Base-by-base conservation (phyloP, 2,888 invertebrate genomes). In the Slavum lentiscoides region DNA sequence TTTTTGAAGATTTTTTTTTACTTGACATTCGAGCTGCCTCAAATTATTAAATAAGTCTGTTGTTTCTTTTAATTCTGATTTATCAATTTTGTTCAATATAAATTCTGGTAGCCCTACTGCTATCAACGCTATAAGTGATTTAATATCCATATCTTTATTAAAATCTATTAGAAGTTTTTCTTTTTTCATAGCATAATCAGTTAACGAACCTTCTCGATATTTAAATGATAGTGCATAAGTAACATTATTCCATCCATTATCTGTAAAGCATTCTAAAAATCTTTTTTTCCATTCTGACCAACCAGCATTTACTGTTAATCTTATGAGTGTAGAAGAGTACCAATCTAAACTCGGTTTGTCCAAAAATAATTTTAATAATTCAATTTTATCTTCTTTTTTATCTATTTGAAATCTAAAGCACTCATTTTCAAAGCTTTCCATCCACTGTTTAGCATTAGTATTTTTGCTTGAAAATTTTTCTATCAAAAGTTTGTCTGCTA, bases 141-240 rank as follows among this genome's bases (percentile, higher is more conserved):
- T 72, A 59, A 59, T 43, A 59, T 72, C 59, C 59, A 72, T 72
- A 72, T 59, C 59, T 72, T 72, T 72, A 72, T 72, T 72, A 72
- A 72, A 72, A 49, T 73, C 43, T 73, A 73, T 43, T 61, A 73
- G 43, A 61, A 73, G 73, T 61, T 37, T 58, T 39, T 70, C 70
- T 58, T 69, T 69, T 69, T 69, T 69, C 30, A 69, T 30, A 69
- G 64, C 64, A 64, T 64, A 64, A 64, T 64, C 64, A 7, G 37
- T 37, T 7, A 64, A 55, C 7, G 55, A 55, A 30, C 55, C 69
- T 68, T 68, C 49, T n/a, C n/a, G n/a, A 53, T 49, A 68, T 49
- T 49, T 49, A 49, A 68, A 68, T 21, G 68, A 49, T 23, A 68
- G 49, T 23, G 68, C 53, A 53, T 68, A 68, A 4, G 23, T 53